Evolutionary conservation across 2,113 vertebrate genomes (phyloP), one percentile per base, ranked within the genome.

Genomic region (Crotophaga sulcirostris): DNA sequence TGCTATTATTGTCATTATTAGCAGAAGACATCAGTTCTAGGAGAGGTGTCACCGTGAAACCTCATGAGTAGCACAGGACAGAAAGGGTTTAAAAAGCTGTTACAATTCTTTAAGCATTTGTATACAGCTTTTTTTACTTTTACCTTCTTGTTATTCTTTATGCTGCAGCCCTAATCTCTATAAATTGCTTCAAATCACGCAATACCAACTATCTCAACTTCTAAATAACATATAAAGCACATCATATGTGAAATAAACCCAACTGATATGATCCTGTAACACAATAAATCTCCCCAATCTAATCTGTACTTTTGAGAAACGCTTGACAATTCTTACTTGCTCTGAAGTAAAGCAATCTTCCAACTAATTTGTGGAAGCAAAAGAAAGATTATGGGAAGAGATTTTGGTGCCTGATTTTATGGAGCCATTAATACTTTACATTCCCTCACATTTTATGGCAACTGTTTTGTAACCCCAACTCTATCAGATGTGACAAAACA

Each of bases 341-440:
- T 84, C 33, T 52, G 33, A 97, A 87, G 60, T 59, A 79, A 90
- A 75, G 82, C 44, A 87, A 90, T 54, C 12, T 90, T 96, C 84
- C 88, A 95, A 69, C 54, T 87, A 80, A 93, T 55, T 82, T 86
- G 28, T 79, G 52, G 36, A 47, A 59, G 67, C 21, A 91, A 84
- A 40, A 24, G 49, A n/a, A 94, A 94, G 44, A 78, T 68, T 91
- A 95, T 34, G 12, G 68, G 19, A 69, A 94, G 13, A 44, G 45
- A 93, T 84, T 90, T 91, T 66, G 36, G 42, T 66, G 45, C 26
- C 77, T 76, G 47, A 70, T 64, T 31, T 76, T 78, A 68, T 66
- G 42, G 44, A 79, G 18, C 15, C 52, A 59, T 78, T 93, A 84
- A 92, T 93, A 93, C 17, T 73, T 87, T 68, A 87, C 45, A 60